phyloP scores from a whole-genome alignment of 2,888 invertebrate genomes.

The Leptinotarsa juncta region DNA sequence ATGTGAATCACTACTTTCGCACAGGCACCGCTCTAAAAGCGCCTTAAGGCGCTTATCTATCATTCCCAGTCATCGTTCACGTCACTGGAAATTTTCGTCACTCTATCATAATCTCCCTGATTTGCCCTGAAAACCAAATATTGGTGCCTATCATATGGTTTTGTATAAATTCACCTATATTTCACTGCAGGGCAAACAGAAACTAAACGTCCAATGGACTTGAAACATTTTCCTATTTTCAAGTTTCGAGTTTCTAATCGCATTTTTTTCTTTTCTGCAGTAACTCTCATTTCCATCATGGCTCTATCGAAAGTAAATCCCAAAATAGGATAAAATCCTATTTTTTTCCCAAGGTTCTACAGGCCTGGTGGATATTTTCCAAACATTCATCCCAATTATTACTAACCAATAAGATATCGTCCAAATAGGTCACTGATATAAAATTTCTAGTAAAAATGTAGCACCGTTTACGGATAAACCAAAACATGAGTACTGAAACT shows the following conservation, averaged over 20 bases:
- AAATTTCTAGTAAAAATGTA: neutral
- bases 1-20: no score
- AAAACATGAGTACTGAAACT: no score
- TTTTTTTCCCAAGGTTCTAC: neutral
- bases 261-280: neutral
- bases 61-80: neutral
- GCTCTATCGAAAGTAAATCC: constrained; percentile 5
- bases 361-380: neutral
- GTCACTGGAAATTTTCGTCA: neutral
- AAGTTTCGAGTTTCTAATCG: neutral
- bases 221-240: neutral
- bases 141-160: neutral
- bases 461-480: no score
- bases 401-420: constrained; percentile 1
- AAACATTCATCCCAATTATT: neutral
- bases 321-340: constrained; percentile 6
- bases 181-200: neutral
- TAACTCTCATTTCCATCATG: neutral
- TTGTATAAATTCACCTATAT: neutral
- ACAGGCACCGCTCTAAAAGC: no score
- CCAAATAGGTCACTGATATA: neutral
- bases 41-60: no score
- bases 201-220: neutral
- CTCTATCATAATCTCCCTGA: neutral
- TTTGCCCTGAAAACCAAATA: neutral